Evolutionary conservation across 2,113 vertebrate genomes (phyloP).

Genomic region (Nematolebias whitei): DNA sequence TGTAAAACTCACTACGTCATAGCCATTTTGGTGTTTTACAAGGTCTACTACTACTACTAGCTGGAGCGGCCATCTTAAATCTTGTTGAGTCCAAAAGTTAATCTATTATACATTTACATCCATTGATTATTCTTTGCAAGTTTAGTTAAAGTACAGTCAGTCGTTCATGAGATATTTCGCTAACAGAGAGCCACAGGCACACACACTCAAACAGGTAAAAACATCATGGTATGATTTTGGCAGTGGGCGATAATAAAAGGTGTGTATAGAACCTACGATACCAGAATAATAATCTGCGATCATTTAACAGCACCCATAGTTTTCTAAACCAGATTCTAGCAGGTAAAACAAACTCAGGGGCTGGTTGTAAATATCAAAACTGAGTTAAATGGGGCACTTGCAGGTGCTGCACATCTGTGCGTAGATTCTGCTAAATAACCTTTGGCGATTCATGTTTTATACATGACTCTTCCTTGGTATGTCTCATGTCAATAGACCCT

Average conservation of each 20-base stretch:
- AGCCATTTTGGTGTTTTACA: too few species aligned
- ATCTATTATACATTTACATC: too few species aligned
- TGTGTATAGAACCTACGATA: conserved; percentile 1
- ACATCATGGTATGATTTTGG: too few species aligned
- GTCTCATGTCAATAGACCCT: conserved; percentile 49
- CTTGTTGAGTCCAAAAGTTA: too few species aligned
- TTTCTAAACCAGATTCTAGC: neutral
- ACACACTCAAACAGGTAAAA: too few species aligned
- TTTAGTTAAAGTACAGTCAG: too few species aligned
- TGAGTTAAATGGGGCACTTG: neutral
- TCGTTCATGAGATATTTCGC: too few species aligned
- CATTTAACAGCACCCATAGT: neutral
- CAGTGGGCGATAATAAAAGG: conserved; percentile 12
- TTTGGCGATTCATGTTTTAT: conserved; percentile 51
- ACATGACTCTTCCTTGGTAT: conserved; percentile 45
- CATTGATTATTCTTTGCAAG: too few species aligned
- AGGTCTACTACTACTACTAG: too few species aligned
- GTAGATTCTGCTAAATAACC: conserved; percentile 22
- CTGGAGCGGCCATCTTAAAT: too few species aligned
- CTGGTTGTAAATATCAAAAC: conserved; percentile 13
- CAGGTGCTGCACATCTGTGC: conserved; percentile 11
- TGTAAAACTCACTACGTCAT: too few species aligned
- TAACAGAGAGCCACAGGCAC: too few species aligned
- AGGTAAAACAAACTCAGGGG: neutral
- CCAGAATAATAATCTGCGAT: conserved; percentile 16